Base-by-base conservation (phyloP, 2,113 vertebrate species). In the Oophaga pumilio region DNA sequence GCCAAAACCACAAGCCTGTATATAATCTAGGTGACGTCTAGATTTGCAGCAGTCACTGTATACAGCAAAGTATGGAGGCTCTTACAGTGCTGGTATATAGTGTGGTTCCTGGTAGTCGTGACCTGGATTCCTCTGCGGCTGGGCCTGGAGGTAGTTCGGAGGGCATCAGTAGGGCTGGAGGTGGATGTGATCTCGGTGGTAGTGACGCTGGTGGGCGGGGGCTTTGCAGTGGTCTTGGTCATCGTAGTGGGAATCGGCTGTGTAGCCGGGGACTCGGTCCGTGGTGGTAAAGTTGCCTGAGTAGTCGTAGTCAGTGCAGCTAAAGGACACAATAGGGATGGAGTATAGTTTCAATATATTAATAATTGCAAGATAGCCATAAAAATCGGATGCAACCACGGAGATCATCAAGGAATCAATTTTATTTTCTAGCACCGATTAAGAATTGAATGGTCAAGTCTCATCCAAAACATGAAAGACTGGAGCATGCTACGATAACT, bases 71-170 rank as follows among this genome's bases (percentile, higher is more conserved):
- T 43, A 43, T 43, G 13, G 52, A 14, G 28, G 15, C 56, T 50
- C 97, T 97, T 95, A 99, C 97, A 97, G 91, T 96, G 96, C 90
- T 97, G 97, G 52, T 97, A 98, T 66, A 98, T 95, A 92, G 97
- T 98, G 91, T 91, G 96, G 89, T 97, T 96, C 88, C 95, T 95
- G 28, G 95, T 96, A 86, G 95, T 96, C 81, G 94, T 92, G 82
- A 92, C 91, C 89, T 94, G 10, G 92, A 91, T 91, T 62, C 92
- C 87, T 92, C 94, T 3, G 68, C 89, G 89, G 20, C 89, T 74
- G 92, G 91, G 68, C 89, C 13, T 26, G 10, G 79, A 90, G 81
- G 91, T 84, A 88, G 80, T 56, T 57, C 56, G 80, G 59, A 77
- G 71, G 60, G 22, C 84, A 59, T 50, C 62, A 8, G 73, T 77